Percentiles rank a stretch among this genome's conserved stretches.
Evolutionary conservation across 2,113 vertebrate species (phyloP).

Genomic region (Andinoacara biseriatus): DNA sequence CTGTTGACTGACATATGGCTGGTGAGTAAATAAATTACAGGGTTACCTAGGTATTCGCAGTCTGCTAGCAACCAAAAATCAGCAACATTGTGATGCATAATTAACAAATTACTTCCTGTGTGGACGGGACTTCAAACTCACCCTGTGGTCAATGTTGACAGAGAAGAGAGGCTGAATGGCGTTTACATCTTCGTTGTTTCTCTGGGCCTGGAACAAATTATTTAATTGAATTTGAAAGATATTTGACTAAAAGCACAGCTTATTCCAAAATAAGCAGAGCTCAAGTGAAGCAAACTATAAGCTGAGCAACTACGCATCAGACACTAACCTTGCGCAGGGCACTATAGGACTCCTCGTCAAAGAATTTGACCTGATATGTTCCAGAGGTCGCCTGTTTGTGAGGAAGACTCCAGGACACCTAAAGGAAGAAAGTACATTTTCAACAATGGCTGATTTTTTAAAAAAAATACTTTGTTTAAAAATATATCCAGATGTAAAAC

Average conservation of each 20-base stretch:
- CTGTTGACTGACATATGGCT: neutral
- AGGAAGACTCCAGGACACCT: slow-evolving; percentile 93
- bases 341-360: slow-evolving; percentile 92
- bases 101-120: neutral
- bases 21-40: no score
- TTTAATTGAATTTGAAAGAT: neutral
- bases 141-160: slow-evolving; percentile 90
- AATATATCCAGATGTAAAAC: neutral
- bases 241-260: neutral
- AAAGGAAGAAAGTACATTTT: neutral
- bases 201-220: slow-evolving; percentile 84
- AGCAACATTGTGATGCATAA: no score
- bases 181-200: slow-evolving; percentile 90
- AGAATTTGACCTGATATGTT: slow-evolving; percentile 92
- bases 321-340: slow-evolving; percentile 84
- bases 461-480: neutral
- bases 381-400: slow-evolving; percentile 89
- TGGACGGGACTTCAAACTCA: slow-evolving; percentile 61
- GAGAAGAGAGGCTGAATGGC: slow-evolving; percentile 88
- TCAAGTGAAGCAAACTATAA: neutral
- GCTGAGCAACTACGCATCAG: neutral
- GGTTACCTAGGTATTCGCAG: no score
- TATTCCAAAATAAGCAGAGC: neutral
- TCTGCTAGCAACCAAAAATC: no score
- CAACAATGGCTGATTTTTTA: neutral